Conservation (phyloP, 2,888 invertebrate species). For the Platypus cylindrus region DNA sequence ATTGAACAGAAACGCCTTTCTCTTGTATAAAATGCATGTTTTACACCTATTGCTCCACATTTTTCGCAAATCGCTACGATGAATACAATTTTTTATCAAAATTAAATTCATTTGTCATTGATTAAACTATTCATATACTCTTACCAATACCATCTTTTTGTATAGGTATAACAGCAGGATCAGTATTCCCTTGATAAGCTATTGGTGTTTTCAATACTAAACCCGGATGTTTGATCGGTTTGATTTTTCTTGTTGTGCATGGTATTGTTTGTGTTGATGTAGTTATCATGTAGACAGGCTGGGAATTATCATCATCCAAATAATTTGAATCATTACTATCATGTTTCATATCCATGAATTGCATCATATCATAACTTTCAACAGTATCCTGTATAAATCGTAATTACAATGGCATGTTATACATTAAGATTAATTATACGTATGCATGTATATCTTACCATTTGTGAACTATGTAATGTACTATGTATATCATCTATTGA, state of each 20-base stretch:
- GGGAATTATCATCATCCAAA: constrained; percentile 36
- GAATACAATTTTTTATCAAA: too few relatives aligned
- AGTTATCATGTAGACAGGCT: constrained; percentile 38
- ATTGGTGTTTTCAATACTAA: constrained; percentile 64
- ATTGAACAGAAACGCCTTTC: constrained; percentile 71
- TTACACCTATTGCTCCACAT: constrained; percentile 74
- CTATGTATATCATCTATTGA: constrained; percentile 40
- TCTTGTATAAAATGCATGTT: constrained; percentile 76
- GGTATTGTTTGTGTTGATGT: constrained; percentile 44
- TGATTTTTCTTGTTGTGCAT: constrained; percentile 49
- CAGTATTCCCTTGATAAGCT: constrained; percentile 65
- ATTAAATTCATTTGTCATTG: too few relatives aligned
- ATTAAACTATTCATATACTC: constrained; percentile 22
- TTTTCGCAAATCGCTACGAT: constrained; percentile 78
- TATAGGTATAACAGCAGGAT: constrained; percentile 76
- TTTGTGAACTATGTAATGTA: constrained; percentile 35
- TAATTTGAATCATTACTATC: constrained; percentile 36
- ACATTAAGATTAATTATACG: background rate
- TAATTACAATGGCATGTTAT: constrained; percentile 1
- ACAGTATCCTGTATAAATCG: constrained; percentile 33
- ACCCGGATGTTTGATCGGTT: constrained; percentile 61
- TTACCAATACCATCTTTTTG: constrained; percentile 82
- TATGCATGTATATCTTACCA: constrained; percentile 32
- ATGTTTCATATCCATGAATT: constrained; percentile 32
- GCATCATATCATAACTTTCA: constrained; percentile 35